A percentile compares a stretch with the other conserved stretches of the same genome.
These are phyloP conservation scores for Andrena bucephala DNA, from an alignment of 2,888 invertebrate species.

Conservation along the genomic window DNA sequence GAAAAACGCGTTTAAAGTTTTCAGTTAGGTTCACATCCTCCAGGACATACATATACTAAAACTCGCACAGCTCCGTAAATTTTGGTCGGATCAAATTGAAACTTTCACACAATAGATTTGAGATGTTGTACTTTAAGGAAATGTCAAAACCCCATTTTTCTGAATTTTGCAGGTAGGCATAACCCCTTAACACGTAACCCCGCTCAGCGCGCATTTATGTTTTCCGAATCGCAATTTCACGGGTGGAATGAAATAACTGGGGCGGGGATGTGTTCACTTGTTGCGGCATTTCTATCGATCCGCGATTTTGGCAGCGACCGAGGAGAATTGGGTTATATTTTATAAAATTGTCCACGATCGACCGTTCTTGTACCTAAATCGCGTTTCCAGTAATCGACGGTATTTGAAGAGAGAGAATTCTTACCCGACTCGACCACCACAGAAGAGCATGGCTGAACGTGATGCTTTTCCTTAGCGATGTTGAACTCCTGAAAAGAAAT, in stretches of 20 bases:
- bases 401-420: not conserved
- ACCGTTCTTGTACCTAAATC: not conserved
- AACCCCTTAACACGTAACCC: no score
- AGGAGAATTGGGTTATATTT: not conserved
- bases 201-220: not conserved
- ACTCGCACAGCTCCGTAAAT: no score
- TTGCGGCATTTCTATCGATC: not conserved
- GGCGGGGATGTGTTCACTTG: not conserved
- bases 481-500: constrained; percentile 87
- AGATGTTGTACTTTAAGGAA: no score
- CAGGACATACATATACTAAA: no score
- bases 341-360: not conserved
- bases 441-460: constrained; percentile 87
- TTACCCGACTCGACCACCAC: constrained; percentile 79
- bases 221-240: not conserved
- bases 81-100: no score
- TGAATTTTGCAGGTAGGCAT: no score
- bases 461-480: constrained; percentile 88
- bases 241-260: not conserved
- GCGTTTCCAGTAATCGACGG: not conserved
- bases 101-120: no score
- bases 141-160: no score
- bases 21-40: no score
- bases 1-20: no score
- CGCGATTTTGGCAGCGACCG: not conserved